Base-by-base conservation (phyloP, 2,113 vertebrate species). In the Xiphophorus maculatus region DNA sequence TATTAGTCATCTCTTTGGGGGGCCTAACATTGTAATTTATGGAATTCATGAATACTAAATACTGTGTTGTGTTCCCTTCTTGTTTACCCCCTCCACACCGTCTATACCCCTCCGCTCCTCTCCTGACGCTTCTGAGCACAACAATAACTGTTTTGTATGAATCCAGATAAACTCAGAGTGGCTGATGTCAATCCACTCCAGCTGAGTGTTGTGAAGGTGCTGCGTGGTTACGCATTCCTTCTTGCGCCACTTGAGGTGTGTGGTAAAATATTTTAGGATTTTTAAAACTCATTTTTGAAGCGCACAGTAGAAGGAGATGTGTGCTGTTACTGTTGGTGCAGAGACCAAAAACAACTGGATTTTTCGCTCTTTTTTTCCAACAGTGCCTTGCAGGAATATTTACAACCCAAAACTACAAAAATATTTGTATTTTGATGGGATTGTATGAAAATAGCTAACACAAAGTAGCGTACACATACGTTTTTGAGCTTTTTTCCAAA, bases 1-100 rank as follows among this genome's bases (percentile, higher is more conserved):
- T 90, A 92, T 94, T 93, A 90, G 80, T 93, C 90, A 92, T 92
- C 87, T 93, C 88, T 87, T 89, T 82, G 72, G 88, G 88, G 84
- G 89, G 84, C 51, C 22, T 68, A 87, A 87, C 86, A 90, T 74
- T 85, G 91, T 90, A 90, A 90, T 91, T 93, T 90, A 88, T 91
- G 81, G 90, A 93, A 91, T 90, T 89, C 87, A 93, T 90, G 90
- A 94, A 92, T 92, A 92, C 69, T 77, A 87, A 91, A 85, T 71
- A 42, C 40, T 42, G 40, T 88, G 83, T 76, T 87, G 77, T 86
- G 85, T 69, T 90, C 42, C 70, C 67, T 63, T 79, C 83, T 75
- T 89, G 86, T 91, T 92, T 88, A 81, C 69, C 69, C 67, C 71
- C 71, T 68, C 76, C 48, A 54, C 48, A 7, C 25, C 68, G 58